phyloP scores from a whole-genome alignment of 35 echinoderm and acorn worm genomes.

The Apostichopus californicus region DNA sequence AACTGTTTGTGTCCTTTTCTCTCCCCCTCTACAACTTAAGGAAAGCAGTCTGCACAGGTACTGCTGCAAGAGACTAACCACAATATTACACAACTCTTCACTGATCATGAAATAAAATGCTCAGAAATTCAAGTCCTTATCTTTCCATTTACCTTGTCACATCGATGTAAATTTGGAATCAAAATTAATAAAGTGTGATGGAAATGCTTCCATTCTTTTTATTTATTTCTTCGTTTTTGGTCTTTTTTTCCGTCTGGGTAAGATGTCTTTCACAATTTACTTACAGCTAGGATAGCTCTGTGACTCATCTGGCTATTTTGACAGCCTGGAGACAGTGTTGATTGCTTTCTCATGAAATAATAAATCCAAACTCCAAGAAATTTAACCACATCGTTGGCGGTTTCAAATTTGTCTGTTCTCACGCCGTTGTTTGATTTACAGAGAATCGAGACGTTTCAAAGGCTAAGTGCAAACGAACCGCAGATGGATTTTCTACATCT shows the following conservation, averaged over 20 bases:
- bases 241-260: not conserved
- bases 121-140: not conserved
- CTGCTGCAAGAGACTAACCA: no score
- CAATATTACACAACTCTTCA: no score
- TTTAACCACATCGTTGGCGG: not conserved
- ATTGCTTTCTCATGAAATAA: not conserved
- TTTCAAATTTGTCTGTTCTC: not conserved
- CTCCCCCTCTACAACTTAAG: no score
- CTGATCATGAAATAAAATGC: not conserved
- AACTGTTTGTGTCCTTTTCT: no score
- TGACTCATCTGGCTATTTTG: not conserved
- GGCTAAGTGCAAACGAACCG: slow-evolving; percentile 22
- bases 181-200: not conserved
- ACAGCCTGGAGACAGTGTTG: not conserved
- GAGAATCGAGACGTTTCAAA: not conserved
- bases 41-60: no score
- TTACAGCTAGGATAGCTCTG: not conserved
- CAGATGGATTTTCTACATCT: not conserved
- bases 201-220: not conserved
- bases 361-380: not conserved
- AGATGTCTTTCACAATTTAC: not conserved
- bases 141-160: not conserved
- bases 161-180: not conserved
- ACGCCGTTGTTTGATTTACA: not conserved
- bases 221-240: not conserved